Base-by-base conservation (phyloP, 2,113 vertebrate species). In the Atrichornis clamosus region DNA sequence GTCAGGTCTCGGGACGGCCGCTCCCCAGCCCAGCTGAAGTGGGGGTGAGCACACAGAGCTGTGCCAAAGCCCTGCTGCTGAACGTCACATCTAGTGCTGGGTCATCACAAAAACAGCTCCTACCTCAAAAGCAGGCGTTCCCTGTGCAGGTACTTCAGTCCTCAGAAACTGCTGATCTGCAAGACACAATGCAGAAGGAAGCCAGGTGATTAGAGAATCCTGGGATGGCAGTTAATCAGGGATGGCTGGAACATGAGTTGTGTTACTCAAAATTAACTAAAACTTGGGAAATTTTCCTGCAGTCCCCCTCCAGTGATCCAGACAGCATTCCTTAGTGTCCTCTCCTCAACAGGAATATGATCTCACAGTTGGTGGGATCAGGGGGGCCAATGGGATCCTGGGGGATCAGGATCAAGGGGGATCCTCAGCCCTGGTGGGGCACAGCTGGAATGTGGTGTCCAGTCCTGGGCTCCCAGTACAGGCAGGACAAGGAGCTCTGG, bases 51-150 rank as follows among this genome's bases (percentile, higher is more conserved):
- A 26, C 32, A n/a, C 32, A 9, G 10, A 80, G 65, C 47, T 46
- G 17, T 1, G 23, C 6, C 59, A 50, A 70, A 39, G 28, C 47
- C 39, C 39, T 46, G 30, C 13, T 63, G 19, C 2, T 30, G 9
- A 30, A 14, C 14, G 5, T 24, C 42, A 55, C 12, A 27, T 32
- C 13, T 12, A 3, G 4, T 3, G 13, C 1, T 33, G 60, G 41
- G 7, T 11, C 27, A 27, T 21, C 3, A 47, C 22, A 21, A 32
- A 28, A 53, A 4, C 7, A 73, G 55, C 0, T 70, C 96, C 16
- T 97, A 97, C 97, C 97, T 97, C 93, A 86, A 81, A 26, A 91
- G 91, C 78, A 74, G 90, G 72, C 3, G 88, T 17, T 86, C 84
- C 58, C 77, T 88, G 88, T 9, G 75, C 77, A 42, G 82, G 58